Percentiles rank a stretch among this genome's conserved stretches.
Conservation (phyloP, 2,113 vertebrate species). For the Lontra canadensis region DNA sequence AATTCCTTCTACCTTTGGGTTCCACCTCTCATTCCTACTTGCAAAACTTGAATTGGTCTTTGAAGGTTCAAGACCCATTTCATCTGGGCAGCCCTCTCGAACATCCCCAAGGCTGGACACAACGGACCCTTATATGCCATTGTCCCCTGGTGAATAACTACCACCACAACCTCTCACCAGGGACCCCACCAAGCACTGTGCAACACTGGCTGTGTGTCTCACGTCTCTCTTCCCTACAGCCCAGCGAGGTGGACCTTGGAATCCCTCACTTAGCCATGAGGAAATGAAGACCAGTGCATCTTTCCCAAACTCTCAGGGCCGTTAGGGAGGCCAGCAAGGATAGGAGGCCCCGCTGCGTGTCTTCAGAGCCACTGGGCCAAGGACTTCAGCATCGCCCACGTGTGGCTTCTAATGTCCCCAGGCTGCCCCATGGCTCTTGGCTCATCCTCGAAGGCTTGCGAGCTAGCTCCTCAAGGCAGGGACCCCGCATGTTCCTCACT, state of each 20-base stretch:
- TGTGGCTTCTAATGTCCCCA: not conserved
- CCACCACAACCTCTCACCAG: not conserved
- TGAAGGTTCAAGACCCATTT: not conserved
- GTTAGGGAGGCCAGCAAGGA: not conserved
- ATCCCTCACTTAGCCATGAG: not conserved
- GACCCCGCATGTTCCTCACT: not conserved
- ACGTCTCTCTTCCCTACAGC: not conserved
- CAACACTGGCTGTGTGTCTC: fast-evolving
- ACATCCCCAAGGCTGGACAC: not conserved
- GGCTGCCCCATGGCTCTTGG: fast-evolving
- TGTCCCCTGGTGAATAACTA: not conserved
- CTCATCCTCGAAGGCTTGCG: not conserved
- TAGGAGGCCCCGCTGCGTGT: fast-evolving
- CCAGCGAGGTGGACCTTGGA: fast-evolving
- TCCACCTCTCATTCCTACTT: not conserved
- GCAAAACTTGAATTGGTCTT: not conserved
- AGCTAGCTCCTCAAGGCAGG: not conserved
- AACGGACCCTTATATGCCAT: fast-evolving
- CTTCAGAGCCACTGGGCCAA: not conserved
- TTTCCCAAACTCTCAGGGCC: not conserved
- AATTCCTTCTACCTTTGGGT: not conserved
- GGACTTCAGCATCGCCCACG: fast-evolving
- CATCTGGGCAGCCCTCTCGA: not conserved
- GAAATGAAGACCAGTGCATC: not conserved
- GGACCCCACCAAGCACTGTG: not conserved